Evolutionary conservation across 2,113 vertebrate genomes (phyloP), one percentile per base, ranked within the genome.

Genomic region (Campylomormyrus numenius): DNA sequence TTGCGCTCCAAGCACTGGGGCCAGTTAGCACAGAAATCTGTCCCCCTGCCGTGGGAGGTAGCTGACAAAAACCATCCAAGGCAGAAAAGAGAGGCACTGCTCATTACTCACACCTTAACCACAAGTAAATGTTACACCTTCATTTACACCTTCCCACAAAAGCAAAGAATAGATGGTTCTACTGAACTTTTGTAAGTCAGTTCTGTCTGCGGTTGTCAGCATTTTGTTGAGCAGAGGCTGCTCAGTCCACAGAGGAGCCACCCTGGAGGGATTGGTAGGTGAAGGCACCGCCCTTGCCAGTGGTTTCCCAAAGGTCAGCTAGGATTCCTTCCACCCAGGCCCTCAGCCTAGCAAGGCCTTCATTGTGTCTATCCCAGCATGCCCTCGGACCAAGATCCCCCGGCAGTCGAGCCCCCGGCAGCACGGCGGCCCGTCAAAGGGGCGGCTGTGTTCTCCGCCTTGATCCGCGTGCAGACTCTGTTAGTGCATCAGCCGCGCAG

Each of bases 91-190:
- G 62, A 39, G 11, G 84, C 48, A 46, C 84, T 86, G 84, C 24
- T 86, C 84, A 50, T 31, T 50, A 27, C 84, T 86, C 48, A 50
- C 84, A 48, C 48, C 84, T 86, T 27, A 86, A 24, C 45, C 84
- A 50, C 21, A 49, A 49, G 45, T 48, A 48, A 86, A 48, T 27
- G 10, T 86, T 50, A 11, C 48, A 27, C 45, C 45, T 5, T 86
- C 84, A 86, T 50, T 86, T 86, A 50, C 84, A 86, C 84, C 84
- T 86, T 86, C 84, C 45, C 24, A 86, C 84, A 86, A 86, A 86
- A 86, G 84, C 21, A n/a, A 86, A 86, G n/a, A 50, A 86, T 27
- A 49, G 45, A 86, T 49, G 84, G 2, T 86, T 86, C n/a, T 49
- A 15, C n/a, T 86, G 45, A 27, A 49, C 48, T 48, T 49, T 50